These are phyloP conservation scores for Acanthosepion lycidas DNA, from an alignment of 2,888 invertebrate genomes.

Conservation along the genomic window DNA sequence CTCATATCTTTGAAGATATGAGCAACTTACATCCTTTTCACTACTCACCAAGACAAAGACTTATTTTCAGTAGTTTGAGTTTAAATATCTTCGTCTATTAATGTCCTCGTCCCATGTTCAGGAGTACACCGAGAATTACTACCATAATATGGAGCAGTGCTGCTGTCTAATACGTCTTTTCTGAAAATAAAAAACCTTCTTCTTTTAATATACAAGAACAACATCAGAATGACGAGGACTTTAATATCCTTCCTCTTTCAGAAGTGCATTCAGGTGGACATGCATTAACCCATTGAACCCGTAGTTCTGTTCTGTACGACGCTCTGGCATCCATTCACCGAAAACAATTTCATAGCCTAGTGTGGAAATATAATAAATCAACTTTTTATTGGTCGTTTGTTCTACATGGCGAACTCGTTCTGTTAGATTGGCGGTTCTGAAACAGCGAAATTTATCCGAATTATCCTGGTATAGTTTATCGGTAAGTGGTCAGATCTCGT, in stretches of 20 bases:
- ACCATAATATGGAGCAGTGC: neutral
- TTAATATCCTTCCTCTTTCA: neutral
- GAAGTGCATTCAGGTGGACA: neutral
- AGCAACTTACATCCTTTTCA: neutral
- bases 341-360: too few species aligned
- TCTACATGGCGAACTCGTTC: too few species aligned
- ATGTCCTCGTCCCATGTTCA: neutral
- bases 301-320: too few species aligned
- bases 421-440: too few species aligned
- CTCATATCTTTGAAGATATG: too few species aligned
- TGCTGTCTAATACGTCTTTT: neutral
- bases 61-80: neutral
- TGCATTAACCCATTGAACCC: neutral
- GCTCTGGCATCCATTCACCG: too few species aligned
- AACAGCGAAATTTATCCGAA: too few species aligned
- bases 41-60: neutral
- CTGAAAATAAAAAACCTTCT: neutral
- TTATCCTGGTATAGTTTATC: too few species aligned
- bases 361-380: too few species aligned
- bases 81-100: neutral
- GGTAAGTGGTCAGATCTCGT: too few species aligned
- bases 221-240: neutral
- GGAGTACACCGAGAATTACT: neutral
- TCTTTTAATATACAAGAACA: neutral
- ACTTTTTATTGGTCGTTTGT: too few species aligned